phyloP scores from a whole-genome alignment of 2,113 vertebrate genomes.

The Oreotragus oreotragus region DNA sequence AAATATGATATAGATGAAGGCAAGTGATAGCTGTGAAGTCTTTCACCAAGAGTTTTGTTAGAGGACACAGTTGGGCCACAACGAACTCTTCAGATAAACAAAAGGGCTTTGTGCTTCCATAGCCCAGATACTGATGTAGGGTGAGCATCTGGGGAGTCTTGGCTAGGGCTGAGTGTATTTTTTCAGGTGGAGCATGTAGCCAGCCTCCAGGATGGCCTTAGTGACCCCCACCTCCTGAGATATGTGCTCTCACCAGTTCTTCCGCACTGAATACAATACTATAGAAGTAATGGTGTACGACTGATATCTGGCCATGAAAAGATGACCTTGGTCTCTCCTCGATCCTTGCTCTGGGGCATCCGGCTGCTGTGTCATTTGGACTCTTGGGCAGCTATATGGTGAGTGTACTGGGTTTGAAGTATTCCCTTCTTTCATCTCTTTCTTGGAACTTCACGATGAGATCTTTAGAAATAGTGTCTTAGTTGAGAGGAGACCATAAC shows the following conservation, averaged over 20 bases:
- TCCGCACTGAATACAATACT: background rate
- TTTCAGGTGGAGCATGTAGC: too few relatives aligned
- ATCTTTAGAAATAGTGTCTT: background rate
- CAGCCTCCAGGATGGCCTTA: background rate
- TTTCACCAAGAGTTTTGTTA: background rate
- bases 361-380: background rate
- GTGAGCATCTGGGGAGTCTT: background rate
- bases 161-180: background rate
- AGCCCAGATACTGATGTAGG: background rate
- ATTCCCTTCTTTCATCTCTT: background rate
- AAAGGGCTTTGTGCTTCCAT: too few relatives aligned
- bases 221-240: background rate
- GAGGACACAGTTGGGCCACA: background rate
- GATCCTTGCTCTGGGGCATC: background rate
- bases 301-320: background rate
- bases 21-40: background rate
- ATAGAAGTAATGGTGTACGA: too few relatives aligned
- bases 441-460: background rate
- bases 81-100: background rate
- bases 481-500: background rate
- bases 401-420: background rate
- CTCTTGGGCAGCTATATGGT: background rate
- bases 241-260: background rate
- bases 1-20: background rate
- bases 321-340: background rate